A percentile compares a stretch with the other conserved stretches of the same genome.
These are phyloP conservation scores for Dryobotodes eremita DNA, from an alignment of 2,888 invertebrate genomes.

Conservation along the genomic window DNA sequence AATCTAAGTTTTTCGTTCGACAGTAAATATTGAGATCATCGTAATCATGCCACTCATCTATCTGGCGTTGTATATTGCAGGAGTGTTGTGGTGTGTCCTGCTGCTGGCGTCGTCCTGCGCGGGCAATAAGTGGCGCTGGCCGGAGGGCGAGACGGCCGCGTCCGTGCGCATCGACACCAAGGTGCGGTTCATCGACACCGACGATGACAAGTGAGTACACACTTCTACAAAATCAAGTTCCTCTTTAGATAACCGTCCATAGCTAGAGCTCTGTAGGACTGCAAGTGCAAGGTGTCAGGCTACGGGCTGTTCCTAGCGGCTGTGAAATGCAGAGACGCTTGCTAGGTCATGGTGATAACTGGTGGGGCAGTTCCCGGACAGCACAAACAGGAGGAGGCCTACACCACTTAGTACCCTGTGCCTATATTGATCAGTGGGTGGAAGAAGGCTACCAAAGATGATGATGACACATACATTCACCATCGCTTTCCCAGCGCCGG, in stretches of 20 bases:
- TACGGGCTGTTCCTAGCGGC: not conserved
- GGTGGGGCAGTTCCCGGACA: not conserved
- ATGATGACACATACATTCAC: not conserved
- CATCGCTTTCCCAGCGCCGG: too few species aligned
- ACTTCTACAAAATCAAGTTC: not conserved
- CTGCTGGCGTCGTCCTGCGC: slow-evolving; percentile 63
- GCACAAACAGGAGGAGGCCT: not conserved
- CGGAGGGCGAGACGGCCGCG: slow-evolving; percentile 71
- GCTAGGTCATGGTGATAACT: not conserved
- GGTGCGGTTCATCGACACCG: slow-evolving; percentile 80
- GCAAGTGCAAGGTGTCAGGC: not conserved
- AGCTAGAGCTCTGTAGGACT: not conserved
- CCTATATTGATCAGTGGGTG: not conserved
- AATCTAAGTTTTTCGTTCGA: not conserved
- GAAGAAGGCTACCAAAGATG: not conserved
- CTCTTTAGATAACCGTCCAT: not conserved
- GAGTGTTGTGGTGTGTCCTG: slow-evolving; percentile 60
- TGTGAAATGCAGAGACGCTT: not conserved
- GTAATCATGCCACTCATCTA: not conserved
- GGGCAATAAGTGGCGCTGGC: slow-evolving; percentile 79
- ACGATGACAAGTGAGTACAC: slow-evolving; percentile 68
- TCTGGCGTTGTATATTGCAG: slow-evolving; percentile 27
- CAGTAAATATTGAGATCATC: not conserved
- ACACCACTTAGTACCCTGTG: not conserved
- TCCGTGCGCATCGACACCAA: slow-evolving; percentile 84